Conservation (phyloP, 2,888 invertebrate genomes). For the Catocala nupta region DNA sequence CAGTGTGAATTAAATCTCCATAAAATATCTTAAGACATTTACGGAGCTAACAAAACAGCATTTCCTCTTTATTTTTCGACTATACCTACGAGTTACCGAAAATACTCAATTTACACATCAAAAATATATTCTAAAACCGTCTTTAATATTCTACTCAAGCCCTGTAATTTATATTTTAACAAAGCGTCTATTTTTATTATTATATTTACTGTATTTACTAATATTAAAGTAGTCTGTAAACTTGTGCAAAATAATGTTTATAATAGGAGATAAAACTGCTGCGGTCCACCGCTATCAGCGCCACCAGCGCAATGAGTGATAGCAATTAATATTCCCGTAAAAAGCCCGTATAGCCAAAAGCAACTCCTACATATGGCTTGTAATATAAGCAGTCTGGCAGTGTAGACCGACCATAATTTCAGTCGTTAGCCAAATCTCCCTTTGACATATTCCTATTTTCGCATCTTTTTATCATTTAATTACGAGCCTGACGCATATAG, state of each 20-base stretch:
- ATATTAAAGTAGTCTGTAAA: constrained; percentile 6
- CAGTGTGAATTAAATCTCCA: constrained; percentile 23
- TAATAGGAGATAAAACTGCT: not conserved
- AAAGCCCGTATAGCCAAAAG: no score
- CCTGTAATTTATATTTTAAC: constrained; percentile 45
- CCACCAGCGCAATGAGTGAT: no score
- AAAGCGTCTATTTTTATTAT: constrained; percentile 43
- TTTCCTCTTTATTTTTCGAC: constrained; percentile 4
- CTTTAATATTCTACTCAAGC: constrained; percentile 41
- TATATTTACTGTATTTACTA: constrained; percentile 14
- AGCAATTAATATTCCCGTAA: no score
- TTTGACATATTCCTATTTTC: no score
- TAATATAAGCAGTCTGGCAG: no score
- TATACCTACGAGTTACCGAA: constrained; percentile 21
- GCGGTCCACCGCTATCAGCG: no score
- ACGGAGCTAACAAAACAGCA: constrained; percentile 8
- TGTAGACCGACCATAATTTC: no score
- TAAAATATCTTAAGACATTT: constrained; percentile 2
- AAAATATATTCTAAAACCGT: constrained; percentile 42
- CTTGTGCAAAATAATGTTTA: not conserved
- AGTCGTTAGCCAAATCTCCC: no score
- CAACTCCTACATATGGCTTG: no score
- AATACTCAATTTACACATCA: constrained; percentile 30
- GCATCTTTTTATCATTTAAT: no score
- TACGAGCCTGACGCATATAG: no score